Percentiles rank a stretch among this genome's conserved stretches.
Evolutionary conservation across 1,140 invertebrate species (phyloP).

Genomic region (Dreissena rostriformis): DNA sequence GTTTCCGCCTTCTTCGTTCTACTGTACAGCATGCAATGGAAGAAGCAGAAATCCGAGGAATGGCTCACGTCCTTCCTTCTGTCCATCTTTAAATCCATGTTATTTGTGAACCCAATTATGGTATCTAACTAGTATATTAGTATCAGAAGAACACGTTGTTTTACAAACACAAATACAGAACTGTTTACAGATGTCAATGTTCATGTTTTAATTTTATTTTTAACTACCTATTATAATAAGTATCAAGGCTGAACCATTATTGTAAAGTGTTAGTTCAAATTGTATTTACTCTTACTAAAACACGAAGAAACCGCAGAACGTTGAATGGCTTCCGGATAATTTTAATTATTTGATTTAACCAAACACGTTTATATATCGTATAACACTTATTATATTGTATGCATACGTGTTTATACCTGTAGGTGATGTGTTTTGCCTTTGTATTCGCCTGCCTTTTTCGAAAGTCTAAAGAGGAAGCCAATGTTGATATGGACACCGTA

Average conservation of each 20-base stretch:
- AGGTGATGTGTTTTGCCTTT: conserved; percentile 82
- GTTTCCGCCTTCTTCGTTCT: conserved; percentile 80
- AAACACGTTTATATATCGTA: too few relatives aligned
- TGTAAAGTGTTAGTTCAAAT: too few relatives aligned
- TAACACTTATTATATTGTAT: too few relatives aligned
- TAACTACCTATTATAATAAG: too few relatives aligned
- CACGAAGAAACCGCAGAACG: too few relatives aligned
- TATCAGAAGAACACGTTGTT: not conserved
- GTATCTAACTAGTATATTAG: conserved; percentile 55
- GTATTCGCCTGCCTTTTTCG: conserved; percentile 82
- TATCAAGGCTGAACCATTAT: too few relatives aligned
- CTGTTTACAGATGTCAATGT: too few relatives aligned
- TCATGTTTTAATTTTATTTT: too few relatives aligned
- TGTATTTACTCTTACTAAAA: too few relatives aligned
- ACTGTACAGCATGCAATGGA: conserved; percentile 81
- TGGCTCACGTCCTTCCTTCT: conserved; percentile 80
- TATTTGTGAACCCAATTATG: conserved; percentile 80
- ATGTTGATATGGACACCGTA: conserved; percentile 14
- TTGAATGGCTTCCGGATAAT: too few relatives aligned
- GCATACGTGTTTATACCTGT: conserved; percentile 16
- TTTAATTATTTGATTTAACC: too few relatives aligned
- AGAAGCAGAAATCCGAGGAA: conserved; percentile 78
- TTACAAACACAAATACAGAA: too few relatives aligned
- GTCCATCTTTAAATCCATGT: conserved; percentile 80
- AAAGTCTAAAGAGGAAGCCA: not conserved